phyloP scores from a whole-genome alignment of 2,797 vertebrate species.

The Hybognathus amarus region DNA sequence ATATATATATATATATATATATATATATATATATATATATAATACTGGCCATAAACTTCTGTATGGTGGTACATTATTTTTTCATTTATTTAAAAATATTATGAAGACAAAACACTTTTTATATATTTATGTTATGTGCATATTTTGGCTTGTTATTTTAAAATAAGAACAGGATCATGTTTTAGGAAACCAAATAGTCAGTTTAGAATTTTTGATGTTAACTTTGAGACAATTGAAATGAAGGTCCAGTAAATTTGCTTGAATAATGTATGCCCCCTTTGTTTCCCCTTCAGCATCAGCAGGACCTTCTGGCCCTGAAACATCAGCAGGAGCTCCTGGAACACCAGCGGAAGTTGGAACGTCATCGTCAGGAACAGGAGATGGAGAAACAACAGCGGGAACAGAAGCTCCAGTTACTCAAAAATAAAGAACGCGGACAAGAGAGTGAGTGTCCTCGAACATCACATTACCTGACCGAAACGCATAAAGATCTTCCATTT shows the following conservation, averaged over 20 bases:
- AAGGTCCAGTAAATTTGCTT: not conserved
- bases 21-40: too few species aligned
- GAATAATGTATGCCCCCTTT: not conserved
- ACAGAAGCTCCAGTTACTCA: conserved; percentile 93
- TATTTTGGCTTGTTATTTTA: not conserved
- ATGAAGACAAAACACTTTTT: not conserved
- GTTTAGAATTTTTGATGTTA: not conserved
- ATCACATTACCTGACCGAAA: conserved; percentile 14
- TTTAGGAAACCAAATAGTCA: not conserved
- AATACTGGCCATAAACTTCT: not conserved
- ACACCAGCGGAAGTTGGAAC: conserved; percentile 95
- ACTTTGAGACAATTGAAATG: not conserved
- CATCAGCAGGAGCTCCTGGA: conserved; percentile 97
- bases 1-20: too few species aligned
- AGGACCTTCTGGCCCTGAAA: conserved; percentile 93
- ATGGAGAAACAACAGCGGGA: conserved; percentile 96
- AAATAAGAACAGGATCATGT: not conserved
- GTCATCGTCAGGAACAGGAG: conserved; percentile 92
- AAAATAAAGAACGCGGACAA: conserved; percentile 96
- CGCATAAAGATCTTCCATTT: not conserved
- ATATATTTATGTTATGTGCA: not conserved
- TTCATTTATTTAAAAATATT: not conserved
- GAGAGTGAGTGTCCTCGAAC: conserved; percentile 86
- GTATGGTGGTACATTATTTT: not conserved
- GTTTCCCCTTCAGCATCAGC: conserved; percentile 85